Base-by-base conservation (phyloP, 2,888 invertebrate genomes). In the Heteropelma amictum region DNA sequence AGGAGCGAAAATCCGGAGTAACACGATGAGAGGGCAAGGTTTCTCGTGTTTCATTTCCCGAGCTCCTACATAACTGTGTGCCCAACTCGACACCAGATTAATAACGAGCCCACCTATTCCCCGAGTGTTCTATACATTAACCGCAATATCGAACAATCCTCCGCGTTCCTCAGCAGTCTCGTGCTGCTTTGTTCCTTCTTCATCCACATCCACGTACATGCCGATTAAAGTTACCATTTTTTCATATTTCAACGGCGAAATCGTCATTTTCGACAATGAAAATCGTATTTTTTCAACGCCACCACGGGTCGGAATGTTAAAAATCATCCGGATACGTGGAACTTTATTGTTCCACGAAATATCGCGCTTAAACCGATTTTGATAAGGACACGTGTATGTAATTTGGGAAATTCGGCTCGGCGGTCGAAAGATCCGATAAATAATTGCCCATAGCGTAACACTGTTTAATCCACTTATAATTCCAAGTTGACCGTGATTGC, bases 71-170 rank as follows among this genome's bases (percentile, higher is more conserved):
- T 89, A 89, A 89, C 89, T 89, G 88, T 88, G 88, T 88, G 89
- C 88, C 87, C 88, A 88, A 89, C 88, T 88, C 89, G 89, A 89
- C 89, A 89, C 89, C 87, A 88, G 88, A 89, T 89, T 89, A 89
- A 89, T 89, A 89, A 89, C 88, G 83, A 83, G 87, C 86, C 87
- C 86, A 87, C 86, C 86, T 87, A 86, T 87, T 84, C 85, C 49
- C 58, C 51, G 49, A 33, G 54, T 35, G 19, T 12, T 35, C 26
- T 56, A n/a, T n/a, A n/a, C n/a, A n/a, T n/a, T n/a, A n/a, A n/a
- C n/a, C n/a, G n/a, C n/a, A n/a, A n/a, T 83, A 80, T 83, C 82
- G 84, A 82, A 85, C 84, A 85, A 85, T 84, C 85, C 82, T 80
- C 81, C 82, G 82, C 81, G 47, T 63, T 38, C 10, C 35, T 10